These are phyloP conservation scores for Hydroisotoma schaefferi DNA, from an alignment of 2,888 invertebrate species.

Conservation along the genomic window DNA sequence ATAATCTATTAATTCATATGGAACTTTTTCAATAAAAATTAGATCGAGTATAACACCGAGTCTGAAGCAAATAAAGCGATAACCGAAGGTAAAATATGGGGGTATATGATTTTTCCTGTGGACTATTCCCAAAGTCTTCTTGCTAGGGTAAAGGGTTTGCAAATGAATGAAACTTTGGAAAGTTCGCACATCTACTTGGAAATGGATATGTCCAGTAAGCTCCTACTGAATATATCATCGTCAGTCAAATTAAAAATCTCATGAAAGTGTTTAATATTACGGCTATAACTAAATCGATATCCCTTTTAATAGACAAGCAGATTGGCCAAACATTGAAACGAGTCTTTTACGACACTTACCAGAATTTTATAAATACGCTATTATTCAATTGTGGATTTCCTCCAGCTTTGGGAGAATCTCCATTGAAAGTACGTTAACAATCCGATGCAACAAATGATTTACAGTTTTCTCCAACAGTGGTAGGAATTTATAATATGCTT, in stretches of 20 bases:
- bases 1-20: background rate
- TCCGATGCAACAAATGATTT: too few relatives aligned
- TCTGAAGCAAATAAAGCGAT: slow-evolving; percentile 25
- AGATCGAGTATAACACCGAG: slow-evolving; percentile 19
- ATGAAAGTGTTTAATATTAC: too few relatives aligned
- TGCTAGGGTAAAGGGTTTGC: slow-evolving; percentile 26
- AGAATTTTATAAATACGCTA: slow-evolving; percentile 24
- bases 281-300: too few relatives aligned
- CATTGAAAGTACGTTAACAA: slow-evolving; percentile 26
- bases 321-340: slow-evolving; percentile 27
- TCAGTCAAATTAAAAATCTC: too few relatives aligned
- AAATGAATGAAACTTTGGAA: slow-evolving; percentile 6
- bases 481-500: background rate
- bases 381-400: slow-evolving; percentile 26
- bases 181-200: slow-evolving; percentile 26
- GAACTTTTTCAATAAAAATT: background rate
- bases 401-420: slow-evolving; percentile 27
- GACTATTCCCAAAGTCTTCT: slow-evolving; percentile 7
- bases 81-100: slow-evolving; percentile 26
- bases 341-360: slow-evolving; percentile 28
- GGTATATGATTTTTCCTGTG: background rate
- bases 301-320: slow-evolving; percentile 26
- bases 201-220: slow-evolving; percentile 37
- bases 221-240: too few relatives aligned
- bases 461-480: too few relatives aligned